Evolutionary conservation across 2,888 invertebrate species (phyloP), one percentile per base, ranked within the genome.

Genomic region (Rambutsinella grinnellia): DNA sequence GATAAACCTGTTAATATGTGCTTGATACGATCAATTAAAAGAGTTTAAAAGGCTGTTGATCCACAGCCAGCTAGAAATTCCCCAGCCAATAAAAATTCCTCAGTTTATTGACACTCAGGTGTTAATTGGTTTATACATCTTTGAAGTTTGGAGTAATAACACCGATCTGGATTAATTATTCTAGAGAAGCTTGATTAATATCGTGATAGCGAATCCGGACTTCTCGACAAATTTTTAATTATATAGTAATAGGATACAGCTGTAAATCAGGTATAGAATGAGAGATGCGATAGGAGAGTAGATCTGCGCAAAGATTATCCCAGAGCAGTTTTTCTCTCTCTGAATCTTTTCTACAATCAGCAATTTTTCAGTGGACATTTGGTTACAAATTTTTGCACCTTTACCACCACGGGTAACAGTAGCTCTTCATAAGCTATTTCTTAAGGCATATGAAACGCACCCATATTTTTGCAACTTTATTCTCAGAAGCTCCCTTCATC

Each of bases 241-340:
- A 36, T n/a, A n/a, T 17, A 61, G 74, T 74, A 74, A 74, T 60
- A 8, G 53, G 66, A 74, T 74, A 74, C 61, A 58, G 61, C 61
- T 60, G 53, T 67, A 74, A 74, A 74, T 74, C 67, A 67, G 66
- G 54, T 5, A 17, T 5, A 49, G 49, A 17, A 13, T 49, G n/a
- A 49, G n/a, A 13, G 6, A 49, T 17, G n/a, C n/a, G 49, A 17
- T 49, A 15, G 10, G 23, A 54, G 57, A 8, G 8, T 2, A 57
- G 28, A 57, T 10, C 27, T 13, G 10, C n/a, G 24, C 19, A 2
- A 58, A 36, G 19, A 36, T 58, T 21, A 58, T 27, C 36, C 36
- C 15, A 46, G 15, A n/a, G 23, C 23, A 23, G n/a, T 46, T 46
- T 23, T 21, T 26, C 46, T 28, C 24, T 46, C 5, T 46, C 1